These are phyloP conservation scores for Coregonus sp. DNA, from an alignment of 2,797 vertebrate species.

Conservation along the genomic window DNA sequence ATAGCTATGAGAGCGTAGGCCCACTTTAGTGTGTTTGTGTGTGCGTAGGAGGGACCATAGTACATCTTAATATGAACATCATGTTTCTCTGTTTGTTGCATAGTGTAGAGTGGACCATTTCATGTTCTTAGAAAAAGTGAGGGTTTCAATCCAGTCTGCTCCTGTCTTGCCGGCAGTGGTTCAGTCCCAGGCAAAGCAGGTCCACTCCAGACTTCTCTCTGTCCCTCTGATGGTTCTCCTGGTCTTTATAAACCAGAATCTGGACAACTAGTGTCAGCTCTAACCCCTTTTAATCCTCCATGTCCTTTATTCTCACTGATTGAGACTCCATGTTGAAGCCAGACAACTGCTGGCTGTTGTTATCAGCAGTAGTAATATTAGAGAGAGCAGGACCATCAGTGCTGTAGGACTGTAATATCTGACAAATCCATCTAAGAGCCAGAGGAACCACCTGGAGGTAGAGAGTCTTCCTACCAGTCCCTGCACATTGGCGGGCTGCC, in stretches of 20 bases:
- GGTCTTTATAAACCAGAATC: slow-evolving; percentile 41
- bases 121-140: not conserved
- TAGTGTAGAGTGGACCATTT: not conserved
- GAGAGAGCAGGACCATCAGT: slow-evolving; percentile 5
- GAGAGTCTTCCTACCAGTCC: slow-evolving; percentile 14
- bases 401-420: slow-evolving; percentile 23
- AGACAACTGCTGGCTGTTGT: slow-evolving; percentile 23
- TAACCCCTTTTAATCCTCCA: slow-evolving; percentile 50
- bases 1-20: not conserved
- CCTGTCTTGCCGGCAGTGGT: not conserved
- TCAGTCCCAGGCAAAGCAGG: slow-evolving; percentile 21
- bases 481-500: slow-evolving; percentile 22
- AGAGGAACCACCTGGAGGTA: slow-evolving; percentile 40
- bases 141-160: not conserved
- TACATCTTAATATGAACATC: not conserved
- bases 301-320: slow-evolving; percentile 35
- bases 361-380: not conserved
- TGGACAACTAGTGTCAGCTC: slow-evolving; percentile 26
- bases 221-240: slow-evolving; percentile 8
- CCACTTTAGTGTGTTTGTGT: not conserved
- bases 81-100: not conserved
- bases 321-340: not conserved
- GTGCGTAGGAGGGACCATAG: not conserved
- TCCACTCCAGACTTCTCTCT: slow-evolving; percentile 24
- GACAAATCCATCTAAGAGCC: slow-evolving; percentile 39